Evolutionary conservation across 2,797 vertebrate species (phyloP), one percentile per base, ranked within the genome.

Genomic region (Percopsis omiscomaycus): DNA sequence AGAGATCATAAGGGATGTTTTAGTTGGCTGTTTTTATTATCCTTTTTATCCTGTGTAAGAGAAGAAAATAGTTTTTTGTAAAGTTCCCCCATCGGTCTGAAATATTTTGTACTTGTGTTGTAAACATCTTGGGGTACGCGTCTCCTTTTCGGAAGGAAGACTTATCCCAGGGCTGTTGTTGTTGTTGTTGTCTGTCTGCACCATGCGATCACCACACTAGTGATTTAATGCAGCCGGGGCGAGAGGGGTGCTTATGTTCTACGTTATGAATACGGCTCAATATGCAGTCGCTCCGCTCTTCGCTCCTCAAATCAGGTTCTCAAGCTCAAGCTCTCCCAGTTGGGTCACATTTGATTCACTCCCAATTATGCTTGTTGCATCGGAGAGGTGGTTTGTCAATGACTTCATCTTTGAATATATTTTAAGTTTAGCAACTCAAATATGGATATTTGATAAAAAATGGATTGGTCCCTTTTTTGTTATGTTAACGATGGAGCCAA

Each of bases 1-100:
- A 61, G 71, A 65, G 52, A 66, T 61, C 59, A 71, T 66, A 72
- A 74, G 65, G 74, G 68, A 77, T 10, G 53, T 70, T 78, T 37
- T 8, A 8, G 5, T 78, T 79, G 49, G 77, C 74, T 49, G 27
- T 55, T 71, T 30, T 82, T 69, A 14, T 78, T 66, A 37, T 50
- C n/a, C 27, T 16, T 15, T 48, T 66, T 50, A 58, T 64, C 37
- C 51, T 65, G 65, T 37, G 51, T 46, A 59, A 13, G n/a, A 62
- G 61, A 62, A 73, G 69, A 66, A 55, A 61, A 66, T 59, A 67
- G 13, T 65, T 3, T 64, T 74, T 67, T 84, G 68, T 74, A 69
- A 52, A 65, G 61, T 8, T 32, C 59, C 8, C 64, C 53, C 71
- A 69, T 45, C 54, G 64, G 69, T 62, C 70, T 58, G 42, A 59